Evolutionary conservation across 2,113 vertebrate genomes (phyloP), one percentile per base, ranked within the genome.

Genomic region (Myrmophylax atrothorax): DNA sequence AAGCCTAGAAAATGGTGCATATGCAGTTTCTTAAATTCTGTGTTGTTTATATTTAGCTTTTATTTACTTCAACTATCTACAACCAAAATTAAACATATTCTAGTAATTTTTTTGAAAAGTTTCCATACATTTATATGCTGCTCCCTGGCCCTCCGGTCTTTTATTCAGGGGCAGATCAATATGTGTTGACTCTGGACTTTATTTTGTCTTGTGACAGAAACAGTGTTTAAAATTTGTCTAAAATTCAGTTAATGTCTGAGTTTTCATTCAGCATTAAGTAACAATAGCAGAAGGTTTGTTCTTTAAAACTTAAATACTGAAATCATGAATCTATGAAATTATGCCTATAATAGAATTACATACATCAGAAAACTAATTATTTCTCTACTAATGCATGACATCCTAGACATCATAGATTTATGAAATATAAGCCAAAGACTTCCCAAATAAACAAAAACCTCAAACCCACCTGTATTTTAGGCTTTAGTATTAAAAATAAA

Each of bases 131-230:
- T 44, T 50, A 28, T 50, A 4, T 44, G 8, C 31, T 28, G 14
- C 6, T 3, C 12, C 22, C 16, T 0, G 0, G 10, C 5, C 26
- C 49, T 19, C 18, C 18, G 29, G 24, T 55, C 9, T 68, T 55
- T 87, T 25, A 49, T 25, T 31, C 4, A 58, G n/a, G 5, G 4
- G 7, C 25, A 46, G 13, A 40, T 50, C 2, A 6, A 4, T 42
- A 50, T 14, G 6, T 46, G 8, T 58, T 73, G 26, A 66, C 3
- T 59, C 14, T 50, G 23, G 29, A 19, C 3, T 50, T 82, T 42
- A 12, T 7, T 46, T 77, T 81, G 23, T 59, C 18, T 29, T 2
- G 0, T 46, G 37, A 47, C 6, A 68, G 18, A 67, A 70, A 11
- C 10, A 59, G 3, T 56, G 10, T 58, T 58, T 40, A 73, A 64